These are phyloP conservation scores for Panthera leo DNA, from an alignment of 2,113 vertebrate genomes.

Conservation along the genomic window DNA sequence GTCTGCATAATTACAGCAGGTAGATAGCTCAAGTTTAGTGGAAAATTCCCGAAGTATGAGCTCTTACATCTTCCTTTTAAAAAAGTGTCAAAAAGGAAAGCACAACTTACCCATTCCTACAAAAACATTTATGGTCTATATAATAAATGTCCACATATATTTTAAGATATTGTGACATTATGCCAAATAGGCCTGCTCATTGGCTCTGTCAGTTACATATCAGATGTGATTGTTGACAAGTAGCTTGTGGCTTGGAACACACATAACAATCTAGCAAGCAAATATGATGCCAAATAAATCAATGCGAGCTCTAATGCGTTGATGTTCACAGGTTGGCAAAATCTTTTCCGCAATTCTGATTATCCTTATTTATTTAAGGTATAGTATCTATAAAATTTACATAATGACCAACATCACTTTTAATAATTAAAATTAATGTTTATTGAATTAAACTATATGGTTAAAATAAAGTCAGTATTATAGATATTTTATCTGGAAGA, in stretches of 20 bases:
- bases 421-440: conserved; percentile 36
- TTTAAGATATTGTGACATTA: conserved; percentile 42
- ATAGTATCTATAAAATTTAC: conserved; percentile 38
- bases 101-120: background rate
- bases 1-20: background rate
- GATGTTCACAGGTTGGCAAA: conserved; percentile 50
- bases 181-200: background rate
- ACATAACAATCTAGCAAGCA: conserved; percentile 58
- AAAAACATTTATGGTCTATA: conserved; percentile 35
- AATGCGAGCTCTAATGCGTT: conserved; percentile 52
- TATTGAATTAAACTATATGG: background rate
- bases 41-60: conserved; percentile 57
- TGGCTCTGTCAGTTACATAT: background rate
- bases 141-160: conserved; percentile 10
- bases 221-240: background rate
- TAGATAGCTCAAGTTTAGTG: conserved; percentile 32
- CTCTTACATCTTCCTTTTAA: conserved; percentile 4
- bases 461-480: background rate
- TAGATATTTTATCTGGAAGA: background rate
- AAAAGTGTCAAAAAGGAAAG: conserved; percentile 47
- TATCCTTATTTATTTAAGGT: conserved; percentile 14
- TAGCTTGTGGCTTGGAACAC: conserved; percentile 50
- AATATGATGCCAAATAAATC: conserved; percentile 34
- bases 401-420: conserved; percentile 5
- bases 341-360: conserved; percentile 49